Evolutionary conservation across 2,113 vertebrate species (phyloP).

Genomic region (Hirundichthys speculiger): DNA sequence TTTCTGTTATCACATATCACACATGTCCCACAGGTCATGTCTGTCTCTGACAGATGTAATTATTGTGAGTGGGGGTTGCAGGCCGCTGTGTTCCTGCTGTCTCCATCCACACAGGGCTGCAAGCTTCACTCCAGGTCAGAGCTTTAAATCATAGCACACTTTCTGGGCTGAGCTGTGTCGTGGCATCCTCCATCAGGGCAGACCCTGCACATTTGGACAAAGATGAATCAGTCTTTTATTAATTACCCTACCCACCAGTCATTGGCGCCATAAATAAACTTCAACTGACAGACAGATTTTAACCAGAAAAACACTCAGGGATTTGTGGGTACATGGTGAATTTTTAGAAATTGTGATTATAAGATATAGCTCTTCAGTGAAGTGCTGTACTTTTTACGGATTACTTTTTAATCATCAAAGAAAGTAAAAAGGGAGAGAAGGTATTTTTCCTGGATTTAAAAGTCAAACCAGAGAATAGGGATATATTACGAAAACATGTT

Average conservation of each 20-base stretch:
- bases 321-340: constrained; percentile 28
- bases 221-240: constrained; percentile 79
- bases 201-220: constrained; percentile 61
- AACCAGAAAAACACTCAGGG: constrained; percentile 65
- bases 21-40: no score
- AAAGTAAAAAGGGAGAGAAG: not conserved
- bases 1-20: no score
- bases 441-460: not conserved
- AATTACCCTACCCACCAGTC: constrained; percentile 66
- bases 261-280: constrained; percentile 69
- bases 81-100: no score
- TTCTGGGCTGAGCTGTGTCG: constrained; percentile 45
- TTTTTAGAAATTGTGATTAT: constrained; percentile 1
- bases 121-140: no score
- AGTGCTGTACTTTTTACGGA: no score
- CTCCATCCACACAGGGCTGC: no score
- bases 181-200: constrained; percentile 43
- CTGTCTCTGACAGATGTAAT: no score
- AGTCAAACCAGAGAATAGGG: no score
- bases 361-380: no score
- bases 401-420: constrained; percentile 19
- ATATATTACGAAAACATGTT: constrained; percentile 11
- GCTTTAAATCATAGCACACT: no score
- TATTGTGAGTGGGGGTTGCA: no score
- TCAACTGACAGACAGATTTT: constrained; percentile 55